Percentiles rank a stretch among this genome's conserved stretches.
phyloP scores from a whole-genome alignment of 2,113 vertebrate species.

The Corydoras maculifer region DNA sequence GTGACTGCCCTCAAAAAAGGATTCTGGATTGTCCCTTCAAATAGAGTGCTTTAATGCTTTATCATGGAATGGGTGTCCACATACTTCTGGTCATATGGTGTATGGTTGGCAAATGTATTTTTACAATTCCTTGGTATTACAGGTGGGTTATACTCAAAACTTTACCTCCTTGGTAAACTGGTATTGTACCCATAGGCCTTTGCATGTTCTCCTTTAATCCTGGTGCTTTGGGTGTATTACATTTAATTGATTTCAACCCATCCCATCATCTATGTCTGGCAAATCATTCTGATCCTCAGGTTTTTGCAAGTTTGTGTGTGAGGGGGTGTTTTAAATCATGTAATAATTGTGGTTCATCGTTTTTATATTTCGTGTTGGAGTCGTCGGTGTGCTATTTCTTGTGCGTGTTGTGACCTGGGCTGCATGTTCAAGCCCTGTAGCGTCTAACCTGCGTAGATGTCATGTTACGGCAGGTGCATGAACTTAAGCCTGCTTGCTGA shows the following conservation, averaged over 20 bases:
- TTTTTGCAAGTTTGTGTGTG: conserved; percentile 20
- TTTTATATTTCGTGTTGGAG: no score
- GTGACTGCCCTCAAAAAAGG: no score
- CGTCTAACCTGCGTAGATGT: conserved; percentile 7
- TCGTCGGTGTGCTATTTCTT: not conserved
- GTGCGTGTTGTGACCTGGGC: not conserved
- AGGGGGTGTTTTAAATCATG: conserved; percentile 24
- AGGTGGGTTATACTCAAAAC: conserved; percentile 10
- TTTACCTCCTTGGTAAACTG: conserved; percentile 51
- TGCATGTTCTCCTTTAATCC: conserved; percentile 51
- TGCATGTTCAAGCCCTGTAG: not conserved
- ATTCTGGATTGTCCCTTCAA: no score
- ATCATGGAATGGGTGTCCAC: no score
- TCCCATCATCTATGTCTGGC: conserved; percentile 24
- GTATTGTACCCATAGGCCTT: conserved; percentile 19
- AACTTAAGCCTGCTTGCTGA: conserved; percentile 46
- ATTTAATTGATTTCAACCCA: conserved; percentile 24
- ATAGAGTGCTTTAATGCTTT: no score
- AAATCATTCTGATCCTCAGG: conserved; percentile 20
- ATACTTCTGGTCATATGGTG: no score
- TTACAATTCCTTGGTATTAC: not conserved
- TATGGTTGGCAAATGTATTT: no score
- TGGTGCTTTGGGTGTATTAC: not conserved
- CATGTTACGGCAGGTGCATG: conserved; percentile 13
- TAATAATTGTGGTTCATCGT: no score